Evolutionary conservation across 2,797 vertebrate species (phyloP), one percentile per base, ranked within the genome.

Genomic region (Hirundo rustica): DNA sequence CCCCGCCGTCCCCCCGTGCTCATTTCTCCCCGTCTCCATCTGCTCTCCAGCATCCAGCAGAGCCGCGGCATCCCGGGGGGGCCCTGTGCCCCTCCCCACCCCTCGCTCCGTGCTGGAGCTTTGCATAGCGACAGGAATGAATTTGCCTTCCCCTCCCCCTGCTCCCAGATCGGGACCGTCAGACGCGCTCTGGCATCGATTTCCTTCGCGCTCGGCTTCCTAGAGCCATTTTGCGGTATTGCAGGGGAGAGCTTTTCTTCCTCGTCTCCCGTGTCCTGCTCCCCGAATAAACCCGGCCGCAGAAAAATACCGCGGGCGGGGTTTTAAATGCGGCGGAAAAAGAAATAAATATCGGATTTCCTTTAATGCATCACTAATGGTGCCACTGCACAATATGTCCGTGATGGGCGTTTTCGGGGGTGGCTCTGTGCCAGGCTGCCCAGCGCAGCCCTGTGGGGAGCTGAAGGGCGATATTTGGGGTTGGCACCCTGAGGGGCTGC

Each of bases 41-140:
- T 94, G 95, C 17, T 88, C 94, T 86, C 71, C 87, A 61, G 54
- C 92, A 93, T 65, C 75, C 95, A 93, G 85, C 96, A 72, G 53
- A 42, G n/a, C 64, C 51, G 36, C 65, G 21, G 77, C 76, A 68
- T 61, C 68, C 65, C 16, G 1, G 67, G 58, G 45, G 42, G 54
- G 44, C 6, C 7, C 30, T 1, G 36, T 1, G 53, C 84, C 61
- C 45, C 79, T 83, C 87, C 81, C 65, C 45, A 1, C 4, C 32
- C 20, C 92, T 91, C 10, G 47, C 48, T 85, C 60, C 2, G 2
- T 32, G 68, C 75, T 11, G 74, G 36, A 17, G 57, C 48, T 94
- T 73, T 93, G 74, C 67, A 67, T 23, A 29, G 21, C 4, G 5
- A 75, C 90, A 74, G 90, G 84, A 68, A 93, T 73, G 91, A 95